phyloP scores from a whole-genome alignment of 1,140 invertebrate genomes.

The Pseudoatta argentina region DNA sequence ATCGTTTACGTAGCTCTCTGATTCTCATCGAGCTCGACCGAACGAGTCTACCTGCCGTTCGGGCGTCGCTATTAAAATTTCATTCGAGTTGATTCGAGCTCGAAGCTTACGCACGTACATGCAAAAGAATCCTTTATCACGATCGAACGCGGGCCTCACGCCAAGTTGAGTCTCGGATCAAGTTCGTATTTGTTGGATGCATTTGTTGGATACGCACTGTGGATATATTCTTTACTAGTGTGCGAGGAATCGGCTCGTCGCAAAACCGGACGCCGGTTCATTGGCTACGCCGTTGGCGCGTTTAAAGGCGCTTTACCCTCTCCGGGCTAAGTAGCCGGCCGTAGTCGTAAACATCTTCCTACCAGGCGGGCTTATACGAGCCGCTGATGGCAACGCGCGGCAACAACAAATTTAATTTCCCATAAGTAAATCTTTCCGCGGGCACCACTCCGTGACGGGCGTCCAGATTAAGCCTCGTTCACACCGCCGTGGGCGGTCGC shows the following conservation, averaged over 20 bases:
- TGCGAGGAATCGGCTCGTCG: conserved; percentile 66
- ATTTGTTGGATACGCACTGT: conserved; percentile 42
- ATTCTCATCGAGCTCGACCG: neutral
- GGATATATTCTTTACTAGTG: neutral
- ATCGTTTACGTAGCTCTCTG: conserved; percentile 7
- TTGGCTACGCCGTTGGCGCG: conserved; percentile 74
- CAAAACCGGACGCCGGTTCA: conserved; percentile 79
- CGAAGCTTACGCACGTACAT: neutral
- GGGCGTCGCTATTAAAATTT: conserved; percentile 40
- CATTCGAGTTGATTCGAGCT: neutral
- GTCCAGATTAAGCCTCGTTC: conserved; percentile 75
- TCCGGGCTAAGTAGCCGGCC: conserved; percentile 80
- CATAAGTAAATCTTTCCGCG: conserved; percentile 82
- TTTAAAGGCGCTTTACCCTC: conserved; percentile 75
- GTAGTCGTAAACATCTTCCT: conserved; percentile 83
- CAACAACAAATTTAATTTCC: conserved; percentile 84
- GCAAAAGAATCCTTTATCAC: conserved; percentile 63
- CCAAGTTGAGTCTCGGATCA: conserved; percentile 40
- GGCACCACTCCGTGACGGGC: conserved; percentile 69
- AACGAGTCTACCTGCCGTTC: conserved; percentile 2
- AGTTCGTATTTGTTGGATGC: conserved; percentile 54
- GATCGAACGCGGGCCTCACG: conserved; percentile 30
- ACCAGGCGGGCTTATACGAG: conserved; percentile 82
- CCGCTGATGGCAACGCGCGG: conserved; percentile 81
- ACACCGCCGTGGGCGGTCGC: conserved; percentile 71